Evolutionary conservation across 2,797 vertebrate genomes (phyloP).

Genomic region (Cossypha dichroa): DNA sequence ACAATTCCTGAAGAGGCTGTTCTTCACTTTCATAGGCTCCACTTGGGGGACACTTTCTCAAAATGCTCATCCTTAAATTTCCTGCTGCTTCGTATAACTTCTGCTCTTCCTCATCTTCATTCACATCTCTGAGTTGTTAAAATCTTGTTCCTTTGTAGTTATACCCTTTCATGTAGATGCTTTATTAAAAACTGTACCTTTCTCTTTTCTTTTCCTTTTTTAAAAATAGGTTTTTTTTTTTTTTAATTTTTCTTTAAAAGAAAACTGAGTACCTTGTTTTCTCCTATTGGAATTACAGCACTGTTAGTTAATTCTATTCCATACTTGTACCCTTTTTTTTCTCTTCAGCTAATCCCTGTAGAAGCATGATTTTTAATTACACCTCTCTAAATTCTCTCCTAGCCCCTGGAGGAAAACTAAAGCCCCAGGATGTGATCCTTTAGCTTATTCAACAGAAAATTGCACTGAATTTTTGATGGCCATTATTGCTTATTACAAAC

Average conservation of each 20-base stretch:
- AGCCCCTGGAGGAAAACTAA: background rate
- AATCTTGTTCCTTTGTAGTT: background rate
- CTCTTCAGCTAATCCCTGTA: background rate
- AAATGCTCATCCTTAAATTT: background rate
- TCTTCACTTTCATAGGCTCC: background rate
- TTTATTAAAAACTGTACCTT: background rate
- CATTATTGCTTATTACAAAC: background rate
- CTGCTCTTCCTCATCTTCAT: background rate
- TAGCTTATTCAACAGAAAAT: slow-evolving; percentile 19
- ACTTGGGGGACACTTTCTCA: background rate
- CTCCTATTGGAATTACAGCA: background rate
- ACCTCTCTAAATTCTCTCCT: background rate
- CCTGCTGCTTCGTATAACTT: background rate
- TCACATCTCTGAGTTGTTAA: background rate
- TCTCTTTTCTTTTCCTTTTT: background rate
- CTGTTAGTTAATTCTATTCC: background rate
- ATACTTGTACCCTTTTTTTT: background rate
- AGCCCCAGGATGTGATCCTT: background rate
- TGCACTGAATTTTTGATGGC: background rate
- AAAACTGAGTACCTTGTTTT: background rate
- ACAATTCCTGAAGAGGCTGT: background rate
- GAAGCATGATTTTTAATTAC: slow-evolving; percentile 17
- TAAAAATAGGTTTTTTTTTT: background rate
- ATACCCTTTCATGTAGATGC: background rate
- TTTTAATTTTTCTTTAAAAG: no score